Evolutionary conservation across 2,113 vertebrate genomes (phyloP).

Genomic region (Hippocampus abdominalis): DNA sequence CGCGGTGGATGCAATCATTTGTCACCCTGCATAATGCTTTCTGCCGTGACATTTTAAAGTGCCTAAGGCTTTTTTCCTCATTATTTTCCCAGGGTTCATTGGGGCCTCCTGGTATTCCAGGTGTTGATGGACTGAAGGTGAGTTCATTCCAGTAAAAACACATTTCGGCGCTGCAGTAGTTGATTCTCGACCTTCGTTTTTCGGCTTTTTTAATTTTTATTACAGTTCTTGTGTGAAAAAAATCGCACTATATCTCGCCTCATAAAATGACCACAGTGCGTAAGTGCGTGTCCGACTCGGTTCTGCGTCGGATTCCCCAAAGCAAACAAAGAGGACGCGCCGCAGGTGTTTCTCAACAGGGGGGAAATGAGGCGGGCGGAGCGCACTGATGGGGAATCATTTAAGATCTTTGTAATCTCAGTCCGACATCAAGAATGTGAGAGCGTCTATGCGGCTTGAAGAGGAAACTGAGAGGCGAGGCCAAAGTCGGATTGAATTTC

Average conservation of each 20-base stretch:
- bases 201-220: neutral
- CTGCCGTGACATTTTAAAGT: neutral
- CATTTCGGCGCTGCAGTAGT: neutral
- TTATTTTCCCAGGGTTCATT: slow-evolving; percentile 77
- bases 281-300: slow-evolving; percentile 17
- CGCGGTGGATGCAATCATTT: neutral
- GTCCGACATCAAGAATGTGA: slow-evolving; percentile 35
- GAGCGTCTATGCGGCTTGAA: slow-evolving; percentile 34
- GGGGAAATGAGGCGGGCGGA: neutral
- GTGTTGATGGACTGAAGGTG: slow-evolving; percentile 88
- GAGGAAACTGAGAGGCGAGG: slow-evolving; percentile 53
- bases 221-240: neutral
- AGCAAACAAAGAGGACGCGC: slow-evolving; percentile 31
- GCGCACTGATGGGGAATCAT: slow-evolving; percentile 15
- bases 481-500: slow-evolving; percentile 8
- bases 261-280: slow-evolving; percentile 1
- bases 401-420: slow-evolving; percentile 38
- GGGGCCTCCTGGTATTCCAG: slow-evolving; percentile 82
- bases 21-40: neutral
- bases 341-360: slow-evolving; percentile 47
- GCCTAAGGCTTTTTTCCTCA: slow-evolving; percentile 14
- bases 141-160: slow-evolving; percentile 44
- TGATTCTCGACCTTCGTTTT: neutral
- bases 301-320: slow-evolving; percentile 33
- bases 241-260: neutral